These are phyloP conservation scores for Tachycineta bicolor DNA, from an alignment of 2,113 vertebrate genomes.

Conservation along the genomic window DNA sequence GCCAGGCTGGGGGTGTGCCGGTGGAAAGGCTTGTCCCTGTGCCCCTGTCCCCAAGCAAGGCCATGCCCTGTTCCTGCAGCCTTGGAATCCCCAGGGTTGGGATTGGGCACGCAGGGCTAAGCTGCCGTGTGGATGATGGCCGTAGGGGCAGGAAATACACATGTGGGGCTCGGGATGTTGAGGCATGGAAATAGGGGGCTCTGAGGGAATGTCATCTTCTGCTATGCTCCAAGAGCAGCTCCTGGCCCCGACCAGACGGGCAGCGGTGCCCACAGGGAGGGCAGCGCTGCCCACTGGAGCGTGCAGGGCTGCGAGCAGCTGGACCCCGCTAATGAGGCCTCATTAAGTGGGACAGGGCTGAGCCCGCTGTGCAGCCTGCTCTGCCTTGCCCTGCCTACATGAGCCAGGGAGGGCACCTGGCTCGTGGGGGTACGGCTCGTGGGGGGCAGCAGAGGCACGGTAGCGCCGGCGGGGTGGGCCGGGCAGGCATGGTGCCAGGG, in stretches of 20 bases:
- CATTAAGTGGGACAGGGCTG: slow-evolving; percentile 69
- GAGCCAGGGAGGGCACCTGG: background rate
- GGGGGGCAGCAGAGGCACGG: background rate
- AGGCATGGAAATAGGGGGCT: background rate
- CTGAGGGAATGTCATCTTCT: background rate
- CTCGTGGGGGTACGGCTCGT: background rate
- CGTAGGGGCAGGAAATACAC: rapidly evolving
- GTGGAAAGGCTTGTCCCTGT: background rate
- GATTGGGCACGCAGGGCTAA: rapidly evolving
- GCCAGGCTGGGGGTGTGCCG: background rate
- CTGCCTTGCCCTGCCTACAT: background rate
- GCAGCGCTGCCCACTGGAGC: slow-evolving; percentile 41
- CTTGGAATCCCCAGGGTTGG: background rate
- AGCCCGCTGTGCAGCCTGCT: background rate
- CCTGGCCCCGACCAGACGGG: background rate
- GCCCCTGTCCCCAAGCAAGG: background rate
- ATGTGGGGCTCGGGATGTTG: background rate
- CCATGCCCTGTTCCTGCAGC: background rate
- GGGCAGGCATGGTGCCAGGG: background rate
- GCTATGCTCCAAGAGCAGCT: background rate
- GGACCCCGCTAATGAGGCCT: slow-evolving; percentile 81
- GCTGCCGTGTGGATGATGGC: background rate
- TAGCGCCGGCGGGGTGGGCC: background rate
- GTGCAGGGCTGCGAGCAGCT: slow-evolving; percentile 68
- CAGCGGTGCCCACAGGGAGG: slow-evolving; percentile 55